phyloP scores from a whole-genome alignment of 2,797 vertebrate genomes.

The Atherinosoma microstoma region DNA sequence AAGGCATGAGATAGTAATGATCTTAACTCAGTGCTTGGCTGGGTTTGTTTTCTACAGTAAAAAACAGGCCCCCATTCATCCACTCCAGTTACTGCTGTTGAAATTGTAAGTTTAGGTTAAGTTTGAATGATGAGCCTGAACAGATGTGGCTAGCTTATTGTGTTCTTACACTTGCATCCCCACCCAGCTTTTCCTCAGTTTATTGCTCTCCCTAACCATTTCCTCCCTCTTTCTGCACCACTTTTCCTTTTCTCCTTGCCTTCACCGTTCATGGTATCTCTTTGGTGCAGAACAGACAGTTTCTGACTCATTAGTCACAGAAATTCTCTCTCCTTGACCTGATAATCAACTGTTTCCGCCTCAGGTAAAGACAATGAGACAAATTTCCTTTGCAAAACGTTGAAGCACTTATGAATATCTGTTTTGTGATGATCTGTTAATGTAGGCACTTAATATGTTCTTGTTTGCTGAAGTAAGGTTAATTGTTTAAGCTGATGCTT shows the following conservation, averaged over 20 bases:
- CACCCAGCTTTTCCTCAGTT: not conserved
- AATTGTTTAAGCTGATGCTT: conserved; percentile 10
- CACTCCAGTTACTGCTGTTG: not conserved
- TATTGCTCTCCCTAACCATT: conserved; percentile 2
- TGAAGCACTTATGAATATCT: conserved; percentile 18
- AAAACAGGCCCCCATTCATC: not conserved
- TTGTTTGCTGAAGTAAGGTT: conserved; percentile 18
- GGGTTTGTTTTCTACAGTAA: conserved; percentile 2
- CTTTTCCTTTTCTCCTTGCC: not conserved
- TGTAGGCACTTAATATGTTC: conserved; percentile 11
- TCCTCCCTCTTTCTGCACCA: conserved; percentile 1
- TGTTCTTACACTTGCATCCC: not conserved
- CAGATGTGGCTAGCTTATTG: not conserved
- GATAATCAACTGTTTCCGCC: conserved; percentile 27
- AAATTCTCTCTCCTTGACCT: conserved; percentile 32
- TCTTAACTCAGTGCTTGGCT: not conserved
- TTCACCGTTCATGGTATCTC: not conserved
- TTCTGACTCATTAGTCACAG: conserved; percentile 46
- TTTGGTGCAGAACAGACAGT: conserved; percentile 40
- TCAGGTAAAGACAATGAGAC: conserved; percentile 40
- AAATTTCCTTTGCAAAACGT: conserved; percentile 17
- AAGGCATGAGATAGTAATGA: not conserved
- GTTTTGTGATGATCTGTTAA: conserved; percentile 13
- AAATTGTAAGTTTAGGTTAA: not conserved
- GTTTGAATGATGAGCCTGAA: conserved; percentile 13